Evolutionary conservation across 2,797 vertebrate genomes (phyloP), one percentile per base, ranked within the genome.

Genomic region (Gallirallus australis): DNA sequence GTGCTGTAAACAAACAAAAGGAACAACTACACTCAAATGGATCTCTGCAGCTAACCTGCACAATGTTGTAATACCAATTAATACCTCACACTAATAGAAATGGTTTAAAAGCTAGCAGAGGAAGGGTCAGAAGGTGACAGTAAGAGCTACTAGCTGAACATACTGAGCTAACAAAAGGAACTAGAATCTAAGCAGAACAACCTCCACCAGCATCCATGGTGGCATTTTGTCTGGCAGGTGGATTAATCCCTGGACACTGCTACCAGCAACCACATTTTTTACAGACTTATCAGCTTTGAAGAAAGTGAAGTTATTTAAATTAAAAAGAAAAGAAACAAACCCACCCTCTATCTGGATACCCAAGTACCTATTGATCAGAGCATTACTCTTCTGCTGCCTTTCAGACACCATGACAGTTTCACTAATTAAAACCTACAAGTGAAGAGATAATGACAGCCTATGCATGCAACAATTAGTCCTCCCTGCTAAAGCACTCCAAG

Each of bases 391-490:
- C 57, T 75, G 20, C 28, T 78, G 50, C 53, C 94, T 93, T 71
- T 88, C 53, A 90, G 31, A 65, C 15, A 81, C 12, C n/a, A n/a
- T 5, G 16, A 63, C 47, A 65, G 40, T 50, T 75, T 45, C 45
- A 75, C 33, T 83, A 78, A 93, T 77, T 89, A 90, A 93, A 90
- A 27, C 28, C 28, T 83, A 27, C 47, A 75, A 78, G 68, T 15
- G 37, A 95, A 83, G 50, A n/a, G 35, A 81, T 85, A 94, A 90
- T 70, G 82, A 93, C 53, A 94, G 61, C 39, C 42, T 60, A 52
- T 7, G 39, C 64, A 80, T 4, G 28, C 35, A 75, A 68, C 42
- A 70, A 66, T 81, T 89, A 57, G 30, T 65, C 56, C 82, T 82
- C 16, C 27, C 37, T 73, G 63, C 52, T 86, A 89, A 82, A 6